Conservation (phyloP, 2,113 vertebrate species). For the Panthera tigris region DNA sequence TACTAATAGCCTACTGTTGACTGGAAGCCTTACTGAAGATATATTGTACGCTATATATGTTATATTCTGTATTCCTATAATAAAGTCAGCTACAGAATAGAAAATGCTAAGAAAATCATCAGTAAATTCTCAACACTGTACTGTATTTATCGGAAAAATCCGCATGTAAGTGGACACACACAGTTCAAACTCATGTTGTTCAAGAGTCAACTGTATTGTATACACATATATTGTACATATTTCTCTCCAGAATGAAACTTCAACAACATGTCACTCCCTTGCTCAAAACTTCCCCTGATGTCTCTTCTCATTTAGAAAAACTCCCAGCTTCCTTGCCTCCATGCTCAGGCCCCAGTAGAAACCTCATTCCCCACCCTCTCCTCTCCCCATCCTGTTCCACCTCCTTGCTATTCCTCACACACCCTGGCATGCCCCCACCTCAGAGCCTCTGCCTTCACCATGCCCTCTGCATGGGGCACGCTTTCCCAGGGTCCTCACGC, state of each 20-base stretch:
- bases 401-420: neutral
- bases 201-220: neutral
- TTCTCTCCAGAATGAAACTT: neutral
- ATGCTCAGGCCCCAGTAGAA: accelerated
- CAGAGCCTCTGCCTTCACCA: neutral
- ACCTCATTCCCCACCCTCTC: too few species aligned
- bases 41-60: neutral
- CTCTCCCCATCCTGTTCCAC: neutral
- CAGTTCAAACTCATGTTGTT: neutral
- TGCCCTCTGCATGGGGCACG: neutral
- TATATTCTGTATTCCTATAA: neutral
- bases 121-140: neutral
- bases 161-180: neutral
- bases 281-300: neutral
- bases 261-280: neutral
- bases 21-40: neutral
- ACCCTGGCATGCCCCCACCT: neutral
- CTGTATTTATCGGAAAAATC: neutral
- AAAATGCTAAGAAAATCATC: neutral
- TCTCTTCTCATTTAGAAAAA: neutral
- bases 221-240: neutral
- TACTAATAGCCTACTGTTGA: neutral
- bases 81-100: neutral
- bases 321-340: neutral
- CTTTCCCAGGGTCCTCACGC: neutral